Conservation (phyloP, 2,888 invertebrate genomes). For the Cheilosia vernalis region DNA sequence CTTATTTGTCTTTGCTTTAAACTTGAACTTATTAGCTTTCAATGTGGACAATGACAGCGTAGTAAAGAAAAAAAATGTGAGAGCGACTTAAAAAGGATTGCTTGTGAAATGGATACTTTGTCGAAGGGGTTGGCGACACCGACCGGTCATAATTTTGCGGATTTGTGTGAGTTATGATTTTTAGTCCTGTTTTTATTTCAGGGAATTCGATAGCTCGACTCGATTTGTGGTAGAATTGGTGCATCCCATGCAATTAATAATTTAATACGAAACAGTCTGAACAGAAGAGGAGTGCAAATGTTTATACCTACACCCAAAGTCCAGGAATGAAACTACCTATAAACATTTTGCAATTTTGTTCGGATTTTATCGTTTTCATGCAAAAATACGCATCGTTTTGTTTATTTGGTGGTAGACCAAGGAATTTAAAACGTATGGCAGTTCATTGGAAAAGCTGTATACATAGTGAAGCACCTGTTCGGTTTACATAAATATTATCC, state of each 20-base stretch:
- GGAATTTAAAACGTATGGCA: too few species aligned
- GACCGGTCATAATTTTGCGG: not conserved
- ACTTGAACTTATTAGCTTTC: constrained; percentile 71
- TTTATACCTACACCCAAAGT: too few species aligned
- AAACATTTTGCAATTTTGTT: not conserved
- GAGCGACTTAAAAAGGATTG: constrained; percentile 43
- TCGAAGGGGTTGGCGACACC: constrained; percentile 23
- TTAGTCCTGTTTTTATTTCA: not conserved
- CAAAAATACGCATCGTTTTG: too few species aligned
- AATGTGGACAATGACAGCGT: constrained; percentile 16
- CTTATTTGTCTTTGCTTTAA: constrained; percentile 41
- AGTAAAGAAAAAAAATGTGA: constrained; percentile 7
- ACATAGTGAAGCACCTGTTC: too few species aligned
- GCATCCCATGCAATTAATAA: too few species aligned
- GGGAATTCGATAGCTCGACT: constrained; percentile 1
- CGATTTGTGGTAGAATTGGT: not conserved
- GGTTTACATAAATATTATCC: too few species aligned
- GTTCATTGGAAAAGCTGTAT: too few species aligned
- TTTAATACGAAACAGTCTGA: too few species aligned
- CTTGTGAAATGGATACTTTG: constrained; percentile 55
- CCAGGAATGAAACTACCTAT: not conserved
- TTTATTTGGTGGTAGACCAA: too few species aligned
- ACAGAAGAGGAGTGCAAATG: too few species aligned
- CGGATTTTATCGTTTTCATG: too few species aligned
- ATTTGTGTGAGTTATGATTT: constrained; percentile 66